A percentile compares a stretch with the other conserved stretches of the same genome.
These are phyloP conservation scores for Pseudanteris insignis DNA, from an alignment of 2,888 invertebrate genomes.

Conservation along the genomic window DNA sequence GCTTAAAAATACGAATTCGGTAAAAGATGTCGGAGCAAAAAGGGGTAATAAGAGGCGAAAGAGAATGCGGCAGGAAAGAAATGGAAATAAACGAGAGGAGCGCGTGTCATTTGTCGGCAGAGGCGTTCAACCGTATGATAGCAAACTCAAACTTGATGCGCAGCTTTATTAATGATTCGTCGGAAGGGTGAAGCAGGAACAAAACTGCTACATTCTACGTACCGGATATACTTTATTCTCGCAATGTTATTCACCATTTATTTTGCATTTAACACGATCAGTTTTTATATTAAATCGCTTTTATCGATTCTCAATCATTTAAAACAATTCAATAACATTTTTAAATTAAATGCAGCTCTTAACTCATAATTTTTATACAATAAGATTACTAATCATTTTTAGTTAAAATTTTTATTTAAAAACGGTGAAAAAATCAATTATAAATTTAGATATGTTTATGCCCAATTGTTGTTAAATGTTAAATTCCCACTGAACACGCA, in stretches of 20 bases:
- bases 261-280: no score
- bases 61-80: slow-evolving; percentile 42
- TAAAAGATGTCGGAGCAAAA: slow-evolving; percentile 41
- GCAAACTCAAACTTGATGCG: slow-evolving; percentile 41
- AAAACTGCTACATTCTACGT: slow-evolving; percentile 27
- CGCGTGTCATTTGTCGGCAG: slow-evolving; percentile 56
- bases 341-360: no score
- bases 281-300: no score
- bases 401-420: no score
- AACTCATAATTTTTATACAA: no score
- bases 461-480: no score
- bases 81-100: slow-evolving; percentile 53
- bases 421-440: no score
- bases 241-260: slow-evolving; percentile 33
- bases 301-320: no score
- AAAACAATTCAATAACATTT: no score
- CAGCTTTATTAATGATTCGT: slow-evolving; percentile 42
- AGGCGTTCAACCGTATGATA: slow-evolving; percentile 49
- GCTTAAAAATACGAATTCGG: slow-evolving; percentile 56
- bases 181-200: slow-evolving; percentile 32
- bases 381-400: no score
- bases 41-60: slow-evolving; percentile 20
- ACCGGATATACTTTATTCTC: slow-evolving; percentile 26
- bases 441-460: no score
- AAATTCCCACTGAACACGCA: no score